Percentiles rank a stretch among this genome's conserved stretches.
Evolutionary conservation across 1,140 invertebrate genomes (phyloP).

Genomic region (Ylistrum balloti): DNA sequence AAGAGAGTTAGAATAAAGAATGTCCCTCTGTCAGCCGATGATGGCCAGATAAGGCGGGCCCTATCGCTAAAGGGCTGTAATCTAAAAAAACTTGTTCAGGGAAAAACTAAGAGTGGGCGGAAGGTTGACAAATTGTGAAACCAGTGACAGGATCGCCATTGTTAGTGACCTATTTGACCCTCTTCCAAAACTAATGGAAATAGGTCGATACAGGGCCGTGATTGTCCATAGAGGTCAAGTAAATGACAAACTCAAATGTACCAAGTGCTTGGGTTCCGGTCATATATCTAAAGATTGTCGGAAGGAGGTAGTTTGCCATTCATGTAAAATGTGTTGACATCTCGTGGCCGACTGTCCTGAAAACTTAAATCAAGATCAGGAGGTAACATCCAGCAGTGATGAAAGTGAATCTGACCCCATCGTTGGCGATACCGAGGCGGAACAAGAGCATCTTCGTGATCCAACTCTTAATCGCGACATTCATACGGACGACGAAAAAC

Average conservation of each 20-base stretch:
- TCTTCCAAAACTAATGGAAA: slow-evolving; percentile 29
- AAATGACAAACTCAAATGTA: neutral
- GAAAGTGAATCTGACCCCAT: too few relatives aligned
- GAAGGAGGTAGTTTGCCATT: neutral
- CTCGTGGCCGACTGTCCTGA: too few relatives aligned
- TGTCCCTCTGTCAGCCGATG: slow-evolving; percentile 44
- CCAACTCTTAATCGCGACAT: too few relatives aligned
- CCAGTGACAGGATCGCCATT: slow-evolving; percentile 13
- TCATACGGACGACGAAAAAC: too few relatives aligned
- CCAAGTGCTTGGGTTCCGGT: neutral
- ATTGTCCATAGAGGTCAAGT: slow-evolving; percentile 20
- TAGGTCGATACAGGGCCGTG: slow-evolving; percentile 9
- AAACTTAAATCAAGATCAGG: too few relatives aligned
- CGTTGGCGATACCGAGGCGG: too few relatives aligned
- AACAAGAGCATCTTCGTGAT: too few relatives aligned
- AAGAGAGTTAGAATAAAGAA: slow-evolving; percentile 45
- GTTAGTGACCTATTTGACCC: neutral
- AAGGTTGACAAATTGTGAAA: slow-evolving; percentile 42
- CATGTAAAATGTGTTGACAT: too few relatives aligned
- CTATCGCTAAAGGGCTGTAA: neutral
- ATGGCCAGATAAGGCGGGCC: slow-evolving; percentile 38
- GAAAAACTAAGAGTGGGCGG: slow-evolving; percentile 39
- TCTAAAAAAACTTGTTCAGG: neutral
- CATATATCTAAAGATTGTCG: neutral
- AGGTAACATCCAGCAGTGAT: too few relatives aligned